Percentiles rank a stretch among this genome's conserved stretches.
These are phyloP conservation scores for Ips typographus DNA, from an alignment of 1,140 invertebrate species.

Conservation along the genomic window DNA sequence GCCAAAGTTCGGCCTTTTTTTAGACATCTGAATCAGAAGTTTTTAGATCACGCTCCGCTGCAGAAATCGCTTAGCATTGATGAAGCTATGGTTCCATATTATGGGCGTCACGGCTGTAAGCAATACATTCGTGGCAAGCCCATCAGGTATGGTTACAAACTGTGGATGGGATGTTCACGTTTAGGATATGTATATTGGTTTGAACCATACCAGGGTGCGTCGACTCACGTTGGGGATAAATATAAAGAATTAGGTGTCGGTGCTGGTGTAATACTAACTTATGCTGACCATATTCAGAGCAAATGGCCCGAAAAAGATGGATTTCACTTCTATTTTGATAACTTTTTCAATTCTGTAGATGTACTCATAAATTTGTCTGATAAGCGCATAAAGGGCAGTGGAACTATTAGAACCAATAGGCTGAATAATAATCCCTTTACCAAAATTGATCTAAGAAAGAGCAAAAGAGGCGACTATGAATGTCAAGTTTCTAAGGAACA, in stretches of 20 bases:
- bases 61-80: slow-evolving; percentile 17
- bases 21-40: slow-evolving; percentile 34
- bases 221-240: slow-evolving; percentile 8
- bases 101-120: slow-evolving; percentile 39
- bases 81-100: slow-evolving; percentile 40
- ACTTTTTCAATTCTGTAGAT: slow-evolving; percentile 11
- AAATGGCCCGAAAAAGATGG: not conserved
- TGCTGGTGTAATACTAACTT: slow-evolving; percentile 22
- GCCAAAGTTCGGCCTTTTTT: slow-evolving; percentile 43
- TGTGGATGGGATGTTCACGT: slow-evolving; percentile 14
- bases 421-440: slow-evolving; percentile 3
- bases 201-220: slow-evolving; percentile 2
- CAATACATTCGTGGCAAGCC: slow-evolving; percentile 39
- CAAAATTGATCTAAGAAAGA: slow-evolving; percentile 10
- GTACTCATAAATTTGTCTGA: slow-evolving; percentile 1
- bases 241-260: slow-evolving; percentile 26
- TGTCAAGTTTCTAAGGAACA: not conserved
- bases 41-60: slow-evolving; percentile 8
- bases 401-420: not conserved
- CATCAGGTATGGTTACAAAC: slow-evolving; percentile 36
- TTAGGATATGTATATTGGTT: not conserved
- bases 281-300: not conserved
- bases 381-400: not conserved
- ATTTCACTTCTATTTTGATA: slow-evolving; percentile 24
- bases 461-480: not conserved